phyloP scores from a whole-genome alignment of 2,113 vertebrate species.

The Channa maculata region DNA sequence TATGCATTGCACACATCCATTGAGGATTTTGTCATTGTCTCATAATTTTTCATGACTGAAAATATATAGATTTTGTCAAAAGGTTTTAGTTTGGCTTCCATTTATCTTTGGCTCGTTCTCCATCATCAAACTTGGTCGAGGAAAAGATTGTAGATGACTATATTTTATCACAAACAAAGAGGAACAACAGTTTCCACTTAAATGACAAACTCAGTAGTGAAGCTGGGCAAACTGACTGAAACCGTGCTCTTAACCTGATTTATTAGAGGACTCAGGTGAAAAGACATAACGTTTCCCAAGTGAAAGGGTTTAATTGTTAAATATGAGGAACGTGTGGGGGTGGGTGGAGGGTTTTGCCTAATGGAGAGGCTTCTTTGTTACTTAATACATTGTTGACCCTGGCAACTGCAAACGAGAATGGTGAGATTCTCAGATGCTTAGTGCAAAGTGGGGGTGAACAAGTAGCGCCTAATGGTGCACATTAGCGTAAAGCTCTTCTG shows the following conservation, averaged over 20 bases:
- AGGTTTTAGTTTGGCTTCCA: no score
- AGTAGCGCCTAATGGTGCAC: constrained; percentile 63
- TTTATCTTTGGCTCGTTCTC: no score
- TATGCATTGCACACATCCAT: no score
- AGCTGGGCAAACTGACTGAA: constrained; percentile 8
- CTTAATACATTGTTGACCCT: constrained; percentile 27
- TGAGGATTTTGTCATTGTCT: no score
- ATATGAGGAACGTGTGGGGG: constrained; percentile 5
- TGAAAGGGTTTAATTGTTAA: constrained; percentile 23
- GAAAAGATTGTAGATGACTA: no score
- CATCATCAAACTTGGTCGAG: no score
- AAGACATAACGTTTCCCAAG: constrained; percentile 12
- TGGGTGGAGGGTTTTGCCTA: constrained; percentile 11
- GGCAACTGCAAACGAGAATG: constrained; percentile 31
- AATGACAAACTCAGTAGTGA: neutral
- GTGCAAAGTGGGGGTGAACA: constrained; percentile 33
- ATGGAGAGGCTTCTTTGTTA: constrained; percentile 41
- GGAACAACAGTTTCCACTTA: no score
- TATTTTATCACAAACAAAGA: no score
- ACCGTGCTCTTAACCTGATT: neutral
- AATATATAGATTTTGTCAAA: no score
- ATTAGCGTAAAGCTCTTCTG: constrained; percentile 61
- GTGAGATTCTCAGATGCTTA: constrained; percentile 20
- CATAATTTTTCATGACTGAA: no score
- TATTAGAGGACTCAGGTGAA: constrained; percentile 16